Conservation (phyloP, 2,113 vertebrate species). For the Rhinogobius similis region DNA sequence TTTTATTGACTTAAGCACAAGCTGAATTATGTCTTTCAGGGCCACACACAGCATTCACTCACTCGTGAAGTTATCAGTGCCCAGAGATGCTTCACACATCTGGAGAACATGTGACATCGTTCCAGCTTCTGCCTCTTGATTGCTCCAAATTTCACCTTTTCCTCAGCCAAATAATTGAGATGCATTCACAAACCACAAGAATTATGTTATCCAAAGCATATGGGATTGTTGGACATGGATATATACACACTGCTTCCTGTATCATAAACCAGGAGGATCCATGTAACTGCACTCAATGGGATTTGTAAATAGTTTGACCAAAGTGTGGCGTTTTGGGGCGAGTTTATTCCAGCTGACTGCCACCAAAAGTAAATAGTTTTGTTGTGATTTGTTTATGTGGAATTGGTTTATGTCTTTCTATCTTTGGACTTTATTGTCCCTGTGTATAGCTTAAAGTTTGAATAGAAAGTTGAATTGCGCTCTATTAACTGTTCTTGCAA, state of each 20-base stretch:
- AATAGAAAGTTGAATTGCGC: no score
- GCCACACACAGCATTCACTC: neutral
- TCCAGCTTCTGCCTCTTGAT: neutral
- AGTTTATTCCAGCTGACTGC: neutral
- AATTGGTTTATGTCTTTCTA: neutral
- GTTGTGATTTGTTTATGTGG: neutral
- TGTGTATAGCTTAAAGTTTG: no score
- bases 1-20: neutral
- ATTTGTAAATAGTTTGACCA: neutral
- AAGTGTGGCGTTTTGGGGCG: neutral
- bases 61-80: neutral
- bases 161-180: slow-evolving; percentile 3
- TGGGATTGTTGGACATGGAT: neutral
- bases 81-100: neutral
- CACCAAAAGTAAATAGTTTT: neutral
- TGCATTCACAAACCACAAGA: slow-evolving; percentile 7
- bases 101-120: neutral
- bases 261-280: neutral
- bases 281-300: neutral
- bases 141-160: slow-evolving; percentile 6
- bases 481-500: no score
- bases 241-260: neutral
- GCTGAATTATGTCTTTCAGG: neutral
- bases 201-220: slow-evolving; percentile 1
- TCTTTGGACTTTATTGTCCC: neutral